phyloP scores from a whole-genome alignment of 2,888 invertebrate species.

The Hydropsyche betteni region DNA sequence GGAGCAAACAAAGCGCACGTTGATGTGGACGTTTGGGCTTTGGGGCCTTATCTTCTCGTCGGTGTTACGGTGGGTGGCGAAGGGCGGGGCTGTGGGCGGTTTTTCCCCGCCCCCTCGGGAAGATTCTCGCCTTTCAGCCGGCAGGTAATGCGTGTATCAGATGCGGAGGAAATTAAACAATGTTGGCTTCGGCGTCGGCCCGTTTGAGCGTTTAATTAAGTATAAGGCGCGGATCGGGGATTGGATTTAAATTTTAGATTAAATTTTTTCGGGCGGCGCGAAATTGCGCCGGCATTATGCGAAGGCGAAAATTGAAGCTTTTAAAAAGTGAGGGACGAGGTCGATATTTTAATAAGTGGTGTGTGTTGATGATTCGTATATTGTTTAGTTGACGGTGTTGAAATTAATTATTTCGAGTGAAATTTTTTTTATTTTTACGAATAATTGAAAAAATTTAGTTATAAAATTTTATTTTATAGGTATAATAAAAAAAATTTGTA shows the following conservation, averaged over 20 bases:
- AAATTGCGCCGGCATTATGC: too few species aligned
- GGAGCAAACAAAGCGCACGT: constrained; percentile 18
- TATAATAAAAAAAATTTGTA: too few species aligned
- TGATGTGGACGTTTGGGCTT: constrained; percentile 34
- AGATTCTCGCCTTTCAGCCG: not conserved
- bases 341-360: too few species aligned
- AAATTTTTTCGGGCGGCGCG: too few species aligned
- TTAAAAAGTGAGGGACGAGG: too few species aligned
- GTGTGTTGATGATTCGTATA: too few species aligned
- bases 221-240: not conserved
- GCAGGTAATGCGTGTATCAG: constrained; percentile 35
- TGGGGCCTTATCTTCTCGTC: constrained; percentile 5
- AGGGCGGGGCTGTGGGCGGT: not conserved
- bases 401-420: too few species aligned
- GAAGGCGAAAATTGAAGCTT: too few species aligned
- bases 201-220: constrained; percentile 39
- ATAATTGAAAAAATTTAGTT: too few species aligned
- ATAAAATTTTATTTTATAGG: too few species aligned
- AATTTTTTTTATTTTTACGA: too few species aligned
- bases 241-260: constrained; percentile 7
- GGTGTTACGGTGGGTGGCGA: not conserved
- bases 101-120: not conserved
- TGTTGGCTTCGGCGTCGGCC: constrained; percentile 18
- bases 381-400: too few species aligned
- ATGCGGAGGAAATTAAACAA: constrained; percentile 34